Base-by-base conservation (phyloP, 2,113 vertebrate genomes). In the Lasiurus cinereus region DNA sequence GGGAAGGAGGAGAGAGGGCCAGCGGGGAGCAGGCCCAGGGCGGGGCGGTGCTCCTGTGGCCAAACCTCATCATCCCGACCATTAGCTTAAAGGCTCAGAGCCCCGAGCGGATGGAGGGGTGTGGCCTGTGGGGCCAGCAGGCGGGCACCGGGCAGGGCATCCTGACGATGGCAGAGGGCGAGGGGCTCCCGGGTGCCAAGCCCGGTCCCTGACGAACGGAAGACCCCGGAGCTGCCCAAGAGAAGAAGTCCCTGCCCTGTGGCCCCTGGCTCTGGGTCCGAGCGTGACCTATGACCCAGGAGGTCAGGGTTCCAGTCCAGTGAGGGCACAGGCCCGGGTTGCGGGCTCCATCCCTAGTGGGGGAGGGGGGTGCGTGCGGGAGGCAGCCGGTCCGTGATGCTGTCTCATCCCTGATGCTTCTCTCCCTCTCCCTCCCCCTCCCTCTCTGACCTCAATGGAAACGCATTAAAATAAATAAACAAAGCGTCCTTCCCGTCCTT, bases 21-120 rank as follows among this genome's bases (percentile, higher is more conserved):
- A 2, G 19, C 8, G 21, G 0, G 3, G 46, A 48, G 48, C 48
- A 48, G 48, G 48, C 11, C 33, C 0, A 1, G 43, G 18, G 67
- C 46, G 2, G 0, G 10, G 70, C 93, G 88, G 78, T 74, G 90
- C 85, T 91, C 84, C 67, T 62, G 59, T 3, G 3, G 74, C 14
- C 88, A 97, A 97, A 98, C 94, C 91, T 97, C 93, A 98, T 98
- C 97, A 89, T 86, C 73, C 76, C 69, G 43, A 66, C 29, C 92
- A 98, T 97, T 97, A 97, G 93, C 96, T 97, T 96, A 97, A 74
- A 92, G 39, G 85, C 91, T 83, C 97, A 96, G 83, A 39, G 21
- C 39, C 39, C 52, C 19, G 90, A 6, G 29, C 72, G 0, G 10
- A 67, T 48, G 19, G 48, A 4, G 2, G 11, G 15, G 27, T 3